phyloP scores from a whole-genome alignment of 2,888 invertebrate genomes.

The Cacoxenus indagator region DNA sequence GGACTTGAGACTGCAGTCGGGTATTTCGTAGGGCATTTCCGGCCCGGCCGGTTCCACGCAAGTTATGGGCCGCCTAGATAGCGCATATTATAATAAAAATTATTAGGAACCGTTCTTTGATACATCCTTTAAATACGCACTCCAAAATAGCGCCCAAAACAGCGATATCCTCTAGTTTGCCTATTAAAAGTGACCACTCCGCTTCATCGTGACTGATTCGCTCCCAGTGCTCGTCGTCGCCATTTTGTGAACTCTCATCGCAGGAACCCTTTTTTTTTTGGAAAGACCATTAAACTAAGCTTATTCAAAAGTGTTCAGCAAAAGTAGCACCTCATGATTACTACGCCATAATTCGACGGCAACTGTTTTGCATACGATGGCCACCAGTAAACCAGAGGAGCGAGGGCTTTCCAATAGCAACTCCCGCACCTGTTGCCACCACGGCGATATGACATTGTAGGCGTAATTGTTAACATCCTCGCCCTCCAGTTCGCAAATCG shows the following conservation, averaged over 20 bases:
- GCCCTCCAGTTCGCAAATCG: constrained; percentile 77
- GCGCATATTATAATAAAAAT: constrained; percentile 11
- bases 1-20: constrained; percentile 77
- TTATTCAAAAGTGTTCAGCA: neutral
- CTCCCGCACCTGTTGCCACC: constrained; percentile 86
- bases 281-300: neutral
- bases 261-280: constrained; percentile 55
- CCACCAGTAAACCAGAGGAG: constrained; percentile 85
- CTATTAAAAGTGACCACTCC: constrained; percentile 88
- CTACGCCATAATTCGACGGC: constrained; percentile 69
- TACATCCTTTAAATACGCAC: no score
- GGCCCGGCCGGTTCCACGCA: constrained; percentile 70
- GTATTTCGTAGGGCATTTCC: constrained; percentile 73
- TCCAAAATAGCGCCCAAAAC: constrained; percentile 77
- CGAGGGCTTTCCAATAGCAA: constrained; percentile 80
- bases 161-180: constrained; percentile 90
- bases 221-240: constrained; percentile 81
- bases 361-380: constrained; percentile 85
- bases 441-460: constrained; percentile 81
- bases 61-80: constrained; percentile 52
- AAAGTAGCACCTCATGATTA: constrained; percentile 54
- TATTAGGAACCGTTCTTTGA: neutral
- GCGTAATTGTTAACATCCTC: constrained; percentile 73
- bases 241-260: constrained; percentile 66
- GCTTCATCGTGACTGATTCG: constrained; percentile 87